Evolutionary conservation across 2,113 vertebrate species (phyloP).

Genomic region (Labeo rohita): DNA sequence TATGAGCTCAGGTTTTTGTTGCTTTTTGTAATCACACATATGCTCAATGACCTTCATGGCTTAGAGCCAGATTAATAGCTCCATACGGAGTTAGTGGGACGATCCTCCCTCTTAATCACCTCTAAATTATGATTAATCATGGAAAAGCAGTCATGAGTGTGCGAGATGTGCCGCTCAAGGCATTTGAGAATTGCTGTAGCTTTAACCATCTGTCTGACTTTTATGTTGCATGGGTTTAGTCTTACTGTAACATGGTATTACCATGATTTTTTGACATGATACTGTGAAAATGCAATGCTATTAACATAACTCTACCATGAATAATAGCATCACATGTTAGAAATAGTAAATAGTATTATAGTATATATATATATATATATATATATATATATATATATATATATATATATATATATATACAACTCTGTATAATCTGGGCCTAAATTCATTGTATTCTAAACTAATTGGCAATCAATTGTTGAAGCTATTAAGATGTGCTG

Average conservation of each 20-base stretch:
- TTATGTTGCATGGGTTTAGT: not conserved
- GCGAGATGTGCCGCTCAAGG: constrained; percentile 69
- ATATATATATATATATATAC: too few relatives aligned
- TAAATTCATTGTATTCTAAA: too few relatives aligned
- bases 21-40: constrained; percentile 64
- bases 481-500: too few relatives aligned
- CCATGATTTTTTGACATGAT: not conserved
- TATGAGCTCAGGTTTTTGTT: constrained; percentile 48
- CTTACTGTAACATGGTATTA: not conserved
- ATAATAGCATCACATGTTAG: not conserved
- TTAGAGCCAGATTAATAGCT: constrained; percentile 77
- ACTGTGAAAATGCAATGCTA: not conserved
- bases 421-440: too few relatives aligned
- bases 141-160: constrained; percentile 63
- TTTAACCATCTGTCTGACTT: not conserved
- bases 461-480: too few relatives aligned
- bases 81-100: constrained; percentile 68
- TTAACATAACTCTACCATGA: not conserved
- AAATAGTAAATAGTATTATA: not conserved
- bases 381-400: too few relatives aligned
- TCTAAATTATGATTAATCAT: constrained; percentile 79
- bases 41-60: constrained; percentile 78
- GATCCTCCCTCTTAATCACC: constrained; percentile 77
- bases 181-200: not conserved
- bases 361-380: not conserved